Percentiles rank a stretch among this genome's conserved stretches.
These are phyloP conservation scores for Noctuana brunneofusca DNA, from an alignment of 2,888 invertebrate genomes.

Conservation along the genomic window DNA sequence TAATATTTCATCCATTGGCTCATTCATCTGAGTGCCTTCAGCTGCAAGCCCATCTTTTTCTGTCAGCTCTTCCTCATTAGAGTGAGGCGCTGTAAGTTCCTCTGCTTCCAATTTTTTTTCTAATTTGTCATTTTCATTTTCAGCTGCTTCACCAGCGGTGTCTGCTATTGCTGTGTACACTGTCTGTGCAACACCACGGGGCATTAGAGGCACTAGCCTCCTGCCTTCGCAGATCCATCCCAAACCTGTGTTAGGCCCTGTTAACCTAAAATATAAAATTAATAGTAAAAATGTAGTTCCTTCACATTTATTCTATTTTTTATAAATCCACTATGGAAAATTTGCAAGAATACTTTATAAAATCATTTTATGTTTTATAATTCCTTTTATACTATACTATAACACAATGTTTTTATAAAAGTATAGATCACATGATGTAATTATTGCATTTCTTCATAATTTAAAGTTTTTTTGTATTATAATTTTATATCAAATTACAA, in stretches of 20 bases:
- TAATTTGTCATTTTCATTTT: conserved; percentile 67
- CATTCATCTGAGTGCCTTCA: conserved; percentile 55
- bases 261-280: conserved; percentile 71
- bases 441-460: too few species aligned
- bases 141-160: conserved; percentile 84
- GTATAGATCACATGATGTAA: too few species aligned
- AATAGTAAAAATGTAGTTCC: too few species aligned
- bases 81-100: conserved; percentile 62
- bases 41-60: conserved; percentile 63
- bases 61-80: conserved; percentile 60
- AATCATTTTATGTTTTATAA: too few species aligned
- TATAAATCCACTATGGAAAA: too few species aligned
- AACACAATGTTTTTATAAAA: too few species aligned
- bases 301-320: too few species aligned
- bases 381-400: too few species aligned
- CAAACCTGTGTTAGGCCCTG: conserved; percentile 85
- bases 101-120: conserved; percentile 67
- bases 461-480: too few species aligned
- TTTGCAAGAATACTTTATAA: too few species aligned
- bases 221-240: conserved; percentile 96
- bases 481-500: too few species aligned
- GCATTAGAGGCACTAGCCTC: conserved; percentile 90
- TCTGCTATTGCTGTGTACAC: conserved; percentile 92
- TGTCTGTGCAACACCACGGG: conserved; percentile 92
- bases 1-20: conserved; percentile 58